Evolutionary conservation across 2,797 vertebrate species (phyloP).

Genomic region (Clamator glandarius): DNA sequence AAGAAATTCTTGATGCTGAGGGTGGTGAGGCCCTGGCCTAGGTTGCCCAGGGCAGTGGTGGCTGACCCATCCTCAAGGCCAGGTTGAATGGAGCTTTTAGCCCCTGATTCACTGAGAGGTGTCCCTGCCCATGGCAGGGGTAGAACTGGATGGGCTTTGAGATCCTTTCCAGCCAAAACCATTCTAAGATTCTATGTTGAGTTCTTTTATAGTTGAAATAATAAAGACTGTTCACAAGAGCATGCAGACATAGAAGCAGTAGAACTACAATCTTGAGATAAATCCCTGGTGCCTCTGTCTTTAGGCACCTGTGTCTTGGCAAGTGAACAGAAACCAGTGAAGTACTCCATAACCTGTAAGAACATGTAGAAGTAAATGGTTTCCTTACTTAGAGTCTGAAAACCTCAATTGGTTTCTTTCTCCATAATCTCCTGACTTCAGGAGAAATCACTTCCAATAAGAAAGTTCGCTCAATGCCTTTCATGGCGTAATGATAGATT

Average conservation of each 20-base stretch:
- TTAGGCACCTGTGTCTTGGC: background rate
- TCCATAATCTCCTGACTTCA: background rate
- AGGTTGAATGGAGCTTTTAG: too few species aligned
- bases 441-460: background rate
- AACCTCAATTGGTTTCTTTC: background rate
- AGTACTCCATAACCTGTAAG: background rate
- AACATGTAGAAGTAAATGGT: background rate
- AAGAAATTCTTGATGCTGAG: too few species aligned
- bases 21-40: too few species aligned
- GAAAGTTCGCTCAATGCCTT: background rate
- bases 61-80: too few species aligned
- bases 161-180: too few species aligned
- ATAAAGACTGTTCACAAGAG: background rate
- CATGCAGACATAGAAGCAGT: background rate
- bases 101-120: too few species aligned
- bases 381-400: background rate
- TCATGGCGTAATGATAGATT: rapidly evolving
- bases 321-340: background rate
- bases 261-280: background rate
- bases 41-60: too few species aligned
- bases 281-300: background rate
- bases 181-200: background rate
- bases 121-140: too few species aligned
- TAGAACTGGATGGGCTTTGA: too few species aligned
- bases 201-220: background rate